Evolutionary conservation across 2,113 vertebrate species (phyloP).

Genomic region (Danio rerio): DNA sequence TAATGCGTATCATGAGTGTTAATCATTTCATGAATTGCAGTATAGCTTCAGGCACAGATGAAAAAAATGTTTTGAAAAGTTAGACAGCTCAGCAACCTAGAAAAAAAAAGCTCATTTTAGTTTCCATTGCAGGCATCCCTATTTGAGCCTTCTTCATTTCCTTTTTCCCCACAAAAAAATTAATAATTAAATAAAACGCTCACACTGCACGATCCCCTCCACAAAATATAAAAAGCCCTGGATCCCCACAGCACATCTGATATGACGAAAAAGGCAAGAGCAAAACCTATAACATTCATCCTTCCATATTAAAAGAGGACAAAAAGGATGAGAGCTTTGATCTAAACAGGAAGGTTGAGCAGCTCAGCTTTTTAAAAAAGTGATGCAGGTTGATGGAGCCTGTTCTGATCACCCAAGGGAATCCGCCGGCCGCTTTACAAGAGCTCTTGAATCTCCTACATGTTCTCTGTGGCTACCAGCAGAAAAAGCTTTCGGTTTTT

Average conservation of each 20-base stretch:
- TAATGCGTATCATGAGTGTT: not conserved
- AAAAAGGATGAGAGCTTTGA: slow-evolving; percentile 69
- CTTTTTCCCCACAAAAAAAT: slow-evolving; percentile 29
- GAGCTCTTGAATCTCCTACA: slow-evolving; percentile 26
- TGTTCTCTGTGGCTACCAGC: slow-evolving; percentile 6
- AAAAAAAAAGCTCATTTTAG: slow-evolving; percentile 9
- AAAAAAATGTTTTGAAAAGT: not conserved
- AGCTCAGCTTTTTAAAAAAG: slow-evolving; percentile 53
- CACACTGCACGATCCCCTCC: slow-evolving; percentile 43
- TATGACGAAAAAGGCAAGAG: slow-evolving; percentile 63
- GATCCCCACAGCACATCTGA: slow-evolving; percentile 62
- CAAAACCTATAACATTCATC: slow-evolving; percentile 66
- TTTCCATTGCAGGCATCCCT: slow-evolving; percentile 43
- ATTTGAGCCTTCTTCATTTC: not conserved
- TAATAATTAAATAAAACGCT: slow-evolving; percentile 47
- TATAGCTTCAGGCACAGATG: not conserved
- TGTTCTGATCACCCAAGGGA: slow-evolving; percentile 1
- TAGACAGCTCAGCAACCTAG: slow-evolving; percentile 31
- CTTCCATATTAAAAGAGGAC: slow-evolving; percentile 70
- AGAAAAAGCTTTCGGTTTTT: not conserved
- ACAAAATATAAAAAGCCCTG: slow-evolving; percentile 65
- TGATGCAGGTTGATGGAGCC: slow-evolving; percentile 41
- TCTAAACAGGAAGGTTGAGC: slow-evolving; percentile 74
- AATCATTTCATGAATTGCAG: not conserved
- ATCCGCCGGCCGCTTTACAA: not conserved